Evolutionary conservation across 2,888 invertebrate genomes (phyloP).

Genomic region (Synergus japonicus): DNA sequence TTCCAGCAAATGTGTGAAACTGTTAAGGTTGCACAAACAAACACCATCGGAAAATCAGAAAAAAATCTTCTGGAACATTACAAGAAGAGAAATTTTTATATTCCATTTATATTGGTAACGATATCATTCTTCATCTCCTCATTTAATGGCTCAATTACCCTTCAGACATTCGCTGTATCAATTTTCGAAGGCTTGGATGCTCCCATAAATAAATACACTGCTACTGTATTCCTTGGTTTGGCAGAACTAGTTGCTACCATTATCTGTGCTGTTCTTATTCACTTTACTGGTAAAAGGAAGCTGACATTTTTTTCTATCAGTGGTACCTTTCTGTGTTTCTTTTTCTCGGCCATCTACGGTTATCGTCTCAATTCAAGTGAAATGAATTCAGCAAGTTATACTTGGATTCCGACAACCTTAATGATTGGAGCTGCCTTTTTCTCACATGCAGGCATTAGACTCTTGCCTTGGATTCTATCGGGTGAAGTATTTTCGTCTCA

Average conservation of each 20-base stretch:
- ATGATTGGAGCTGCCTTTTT: conserved; percentile 84
- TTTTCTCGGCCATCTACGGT: conserved; percentile 81
- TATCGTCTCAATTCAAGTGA: conserved; percentile 63
- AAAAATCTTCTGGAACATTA: conserved; percentile 77
- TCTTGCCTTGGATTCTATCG: conserved; percentile 89
- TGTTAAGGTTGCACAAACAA: conserved; percentile 58
- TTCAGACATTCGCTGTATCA: conserved; percentile 86
- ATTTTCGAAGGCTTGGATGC: conserved; percentile 86
- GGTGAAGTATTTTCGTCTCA: conserved; percentile 82
- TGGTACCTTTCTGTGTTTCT: conserved; percentile 83
- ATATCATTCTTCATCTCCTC: conserved; percentile 85
- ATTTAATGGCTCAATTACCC: conserved; percentile 87
- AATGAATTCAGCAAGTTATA: conserved; percentile 56
- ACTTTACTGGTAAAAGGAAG: conserved; percentile 86
- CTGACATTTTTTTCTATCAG: conserved; percentile 84
- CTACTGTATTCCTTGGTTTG: conserved; percentile 85
- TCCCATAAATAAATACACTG: conserved; percentile 87
- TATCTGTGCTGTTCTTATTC: conserved; percentile 83
- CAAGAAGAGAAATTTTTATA: conserved; percentile 82
- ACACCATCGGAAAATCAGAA: conserved; percentile 28
- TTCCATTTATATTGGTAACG: conserved; percentile 84
- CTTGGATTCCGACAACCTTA: conserved; percentile 85
- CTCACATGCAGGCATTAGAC: conserved; percentile 84
- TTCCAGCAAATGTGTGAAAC: conserved; percentile 79
- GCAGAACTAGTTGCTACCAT: conserved; percentile 84